phyloP scores from a whole-genome alignment of 2,888 invertebrate species.

The Pyrrhia umbra region DNA sequence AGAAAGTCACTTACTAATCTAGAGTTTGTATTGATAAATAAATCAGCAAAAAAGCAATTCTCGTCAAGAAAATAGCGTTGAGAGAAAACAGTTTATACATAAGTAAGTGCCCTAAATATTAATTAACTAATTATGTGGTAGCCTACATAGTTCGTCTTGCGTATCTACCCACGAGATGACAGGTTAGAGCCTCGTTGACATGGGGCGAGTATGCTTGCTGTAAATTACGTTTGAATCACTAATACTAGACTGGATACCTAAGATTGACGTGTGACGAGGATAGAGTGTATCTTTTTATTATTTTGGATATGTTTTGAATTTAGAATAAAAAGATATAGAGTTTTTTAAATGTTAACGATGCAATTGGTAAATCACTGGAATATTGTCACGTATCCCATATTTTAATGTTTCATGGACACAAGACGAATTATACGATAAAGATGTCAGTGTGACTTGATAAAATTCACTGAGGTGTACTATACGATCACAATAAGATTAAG shows the following conservation, averaged over 20 bases:
- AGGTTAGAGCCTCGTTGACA: constrained; percentile 30
- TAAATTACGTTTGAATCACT: background rate
- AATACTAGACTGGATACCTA: background rate
- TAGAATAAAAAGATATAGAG: too few relatives aligned
- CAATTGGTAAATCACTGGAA: too few relatives aligned
- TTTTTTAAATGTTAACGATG: background rate
- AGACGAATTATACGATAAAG: too few relatives aligned
- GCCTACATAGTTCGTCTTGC: constrained; percentile 4
- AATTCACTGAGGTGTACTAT: too few relatives aligned
- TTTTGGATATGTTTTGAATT: too few relatives aligned
- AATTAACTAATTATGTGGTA: constrained; percentile 17
- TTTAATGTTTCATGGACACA: too few relatives aligned
- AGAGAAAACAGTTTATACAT: background rate
- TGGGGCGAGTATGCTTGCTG: constrained; percentile 3
- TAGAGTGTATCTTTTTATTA: background rate
- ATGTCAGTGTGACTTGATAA: too few relatives aligned
- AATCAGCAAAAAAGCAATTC: too few relatives aligned
- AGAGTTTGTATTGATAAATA: too few relatives aligned
- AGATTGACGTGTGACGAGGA: background rate
- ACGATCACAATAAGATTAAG: too few relatives aligned
- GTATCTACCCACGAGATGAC: constrained; percentile 15
- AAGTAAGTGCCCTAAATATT: background rate
- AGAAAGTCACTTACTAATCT: too few relatives aligned
- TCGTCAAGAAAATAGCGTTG: background rate
- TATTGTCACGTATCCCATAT: too few relatives aligned